Base-by-base conservation (phyloP, 2,113 vertebrate species). In the Rallus limicola region DNA sequence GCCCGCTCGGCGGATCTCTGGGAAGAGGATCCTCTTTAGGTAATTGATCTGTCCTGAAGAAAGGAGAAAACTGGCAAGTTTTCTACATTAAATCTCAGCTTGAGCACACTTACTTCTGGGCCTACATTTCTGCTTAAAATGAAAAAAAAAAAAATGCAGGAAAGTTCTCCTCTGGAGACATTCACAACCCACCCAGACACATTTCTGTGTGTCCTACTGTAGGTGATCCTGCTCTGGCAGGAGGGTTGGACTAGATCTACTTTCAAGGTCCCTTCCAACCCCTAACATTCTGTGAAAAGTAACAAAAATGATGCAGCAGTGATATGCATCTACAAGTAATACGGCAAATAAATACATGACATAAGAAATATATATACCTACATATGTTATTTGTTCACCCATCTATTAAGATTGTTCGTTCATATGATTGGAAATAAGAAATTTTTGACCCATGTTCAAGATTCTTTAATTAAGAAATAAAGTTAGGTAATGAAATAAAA, bases 1-100 rank as follows among this genome's bases (percentile, higher is more conserved):
- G 99, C 94, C 99, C 99, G 0, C 98, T 99, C 5, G 97, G 98
- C 82, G 98, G 97, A 87, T 98, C 98, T 79, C 90, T 99, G 92
- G 98, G 98, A 91, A 98, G 99, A 90, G 99, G 98, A 95, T 99
- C 99, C 70, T 99, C 99, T 96, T 94, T 99, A 97, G 99, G 99
- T 99, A 99, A 98, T 13, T 80, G 7, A 97, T n/a, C 55, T 97
- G 19, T 74, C 75, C 76, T 62, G 20, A 55, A 48, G 9, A 81
- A 86, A 78, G 44, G 38, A 76, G 86, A 63, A 88, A 88, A 69
- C 52, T 83, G 53, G 18, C 44, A 26, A 6, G 1, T 74, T 88
- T 85, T 55, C 78, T 63, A 33, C 29, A 9, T 25, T 25, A 82
- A 87, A 56, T 36, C 36, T 62, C 28, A 72, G 23, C 19, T 53